Conservation (phyloP, 2,888 invertebrate species). For the Stegophylla sp. region DNA sequence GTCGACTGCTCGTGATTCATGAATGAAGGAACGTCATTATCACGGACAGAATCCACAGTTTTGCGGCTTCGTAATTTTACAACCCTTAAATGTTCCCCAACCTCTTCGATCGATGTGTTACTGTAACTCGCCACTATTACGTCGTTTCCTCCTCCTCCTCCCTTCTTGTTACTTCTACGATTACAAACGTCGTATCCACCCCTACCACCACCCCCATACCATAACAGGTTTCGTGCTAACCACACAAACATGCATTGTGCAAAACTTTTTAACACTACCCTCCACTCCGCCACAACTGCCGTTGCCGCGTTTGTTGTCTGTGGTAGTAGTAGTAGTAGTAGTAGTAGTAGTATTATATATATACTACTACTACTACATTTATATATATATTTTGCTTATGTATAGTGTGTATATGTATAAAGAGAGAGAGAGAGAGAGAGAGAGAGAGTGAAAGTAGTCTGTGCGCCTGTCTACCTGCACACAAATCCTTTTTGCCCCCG, state of each 20-base stretch:
- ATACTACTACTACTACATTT: too few relatives aligned
- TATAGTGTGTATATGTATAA: not conserved
- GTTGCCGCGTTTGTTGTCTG: not conserved
- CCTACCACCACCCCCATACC: conserved; percentile 22
- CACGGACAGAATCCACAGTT: conserved; percentile 56
- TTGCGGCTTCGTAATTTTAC: conserved; percentile 54
- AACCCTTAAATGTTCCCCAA: conserved; percentile 51
- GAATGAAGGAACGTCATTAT: conserved; percentile 58
- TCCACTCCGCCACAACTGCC: not conserved
- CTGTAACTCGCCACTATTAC: conserved; percentile 10
- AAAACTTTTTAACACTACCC: conserved; percentile 53
- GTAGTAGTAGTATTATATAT: not conserved
- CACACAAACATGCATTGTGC: conserved; percentile 43
- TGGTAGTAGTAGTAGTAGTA: not conserved
- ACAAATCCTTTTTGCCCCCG: conserved; percentile 47
- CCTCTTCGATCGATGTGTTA: conserved; percentile 47
- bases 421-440: not conserved
- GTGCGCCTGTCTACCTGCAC: conserved; percentile 35
- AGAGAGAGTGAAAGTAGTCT: not conserved
- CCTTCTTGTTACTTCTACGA: not conserved
- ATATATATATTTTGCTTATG: not conserved
- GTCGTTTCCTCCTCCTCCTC: not conserved
- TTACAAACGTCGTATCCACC: conserved; percentile 30
- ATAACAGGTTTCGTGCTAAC: conserved; percentile 43
- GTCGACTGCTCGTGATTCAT: conserved; percentile 52